Percentiles rank a stretch among this genome's conserved stretches.
Evolutionary conservation across 2,888 invertebrate species (phyloP).

Genomic region (Epistrophella euchroma): DNA sequence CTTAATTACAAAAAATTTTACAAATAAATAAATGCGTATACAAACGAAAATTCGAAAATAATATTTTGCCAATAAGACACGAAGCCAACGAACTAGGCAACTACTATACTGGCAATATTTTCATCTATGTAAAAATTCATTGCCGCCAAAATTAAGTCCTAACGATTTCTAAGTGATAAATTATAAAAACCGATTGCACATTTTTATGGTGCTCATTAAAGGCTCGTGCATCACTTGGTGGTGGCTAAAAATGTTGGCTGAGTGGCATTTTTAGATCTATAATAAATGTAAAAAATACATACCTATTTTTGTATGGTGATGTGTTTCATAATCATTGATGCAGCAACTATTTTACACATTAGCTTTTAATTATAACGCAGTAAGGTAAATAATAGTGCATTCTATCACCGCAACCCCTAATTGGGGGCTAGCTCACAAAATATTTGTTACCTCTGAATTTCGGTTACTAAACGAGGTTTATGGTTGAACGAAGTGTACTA

Average conservation of each 20-base stretch:
- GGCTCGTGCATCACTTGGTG: constrained; percentile 55
- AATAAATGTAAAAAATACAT: neutral
- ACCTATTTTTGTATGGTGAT: neutral
- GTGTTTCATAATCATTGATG: constrained; percentile 6
- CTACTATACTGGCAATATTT: neutral
- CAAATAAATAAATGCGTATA: constrained; percentile 19
- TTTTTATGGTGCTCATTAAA: constrained; percentile 60
- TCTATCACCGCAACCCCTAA: neutral
- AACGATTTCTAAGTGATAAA: constrained; percentile 48
- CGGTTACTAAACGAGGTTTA: no score
- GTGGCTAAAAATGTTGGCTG: neutral
- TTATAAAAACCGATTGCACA: constrained; percentile 55
- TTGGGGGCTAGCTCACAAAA: neutral
- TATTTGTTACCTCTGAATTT: neutral
- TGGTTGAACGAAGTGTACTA: no score
- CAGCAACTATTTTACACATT: neutral
- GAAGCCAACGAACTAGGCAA: constrained; percentile 34
- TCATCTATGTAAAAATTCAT: constrained; percentile 43
- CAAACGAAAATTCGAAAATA: constrained; percentile 6
- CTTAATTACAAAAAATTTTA: constrained; percentile 13
- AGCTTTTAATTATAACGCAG: constrained; percentile 9
- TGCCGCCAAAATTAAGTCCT: constrained; percentile 54
- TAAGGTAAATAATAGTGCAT: neutral
- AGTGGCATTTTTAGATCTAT: constrained; percentile 34
- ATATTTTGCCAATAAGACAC: neutral